Conservation (phyloP, 64 coral and sea anemone genomes). For the Dendronephthya gigantea region DNA sequence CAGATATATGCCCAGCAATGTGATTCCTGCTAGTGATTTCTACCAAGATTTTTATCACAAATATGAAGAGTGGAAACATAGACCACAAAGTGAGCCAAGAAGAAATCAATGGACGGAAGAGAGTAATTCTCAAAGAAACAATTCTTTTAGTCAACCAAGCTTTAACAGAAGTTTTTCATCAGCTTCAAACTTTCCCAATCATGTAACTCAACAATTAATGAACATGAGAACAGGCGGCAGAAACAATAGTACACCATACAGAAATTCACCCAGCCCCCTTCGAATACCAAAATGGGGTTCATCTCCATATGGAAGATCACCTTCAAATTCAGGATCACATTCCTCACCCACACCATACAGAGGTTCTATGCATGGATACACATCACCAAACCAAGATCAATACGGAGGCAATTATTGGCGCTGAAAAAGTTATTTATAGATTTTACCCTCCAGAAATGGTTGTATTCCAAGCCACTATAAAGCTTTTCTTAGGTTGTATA, state of each 20-base stretch:
- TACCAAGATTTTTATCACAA: background rate
- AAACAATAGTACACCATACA: background rate
- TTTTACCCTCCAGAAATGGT: no score
- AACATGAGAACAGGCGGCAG: background rate
- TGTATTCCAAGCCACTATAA: no score
- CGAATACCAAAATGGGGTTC: background rate
- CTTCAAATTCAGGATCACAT: background rate
- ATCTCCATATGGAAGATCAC: background rate
- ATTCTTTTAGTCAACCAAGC: background rate
- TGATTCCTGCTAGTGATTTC: background rate
- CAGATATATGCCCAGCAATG: background rate
- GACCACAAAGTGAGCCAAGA: slow-evolving; percentile 19
- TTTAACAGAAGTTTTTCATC: background rate
- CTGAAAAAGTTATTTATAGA: no score
- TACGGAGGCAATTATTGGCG: background rate
- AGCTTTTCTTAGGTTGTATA: no score
- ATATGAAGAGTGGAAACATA: background rate
- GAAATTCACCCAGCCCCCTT: background rate
- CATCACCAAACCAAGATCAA: background rate
- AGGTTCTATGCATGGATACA: background rate
- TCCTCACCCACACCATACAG: background rate
- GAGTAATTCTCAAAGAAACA: background rate
- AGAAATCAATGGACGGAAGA: background rate
- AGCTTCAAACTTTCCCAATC: background rate
- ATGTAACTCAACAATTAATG: background rate